Percentiles rank a stretch among this genome's conserved stretches.
These are phyloP conservation scores for Drosophila sproati DNA, from an alignment of 1,140 invertebrate species.

Conservation along the genomic window DNA sequence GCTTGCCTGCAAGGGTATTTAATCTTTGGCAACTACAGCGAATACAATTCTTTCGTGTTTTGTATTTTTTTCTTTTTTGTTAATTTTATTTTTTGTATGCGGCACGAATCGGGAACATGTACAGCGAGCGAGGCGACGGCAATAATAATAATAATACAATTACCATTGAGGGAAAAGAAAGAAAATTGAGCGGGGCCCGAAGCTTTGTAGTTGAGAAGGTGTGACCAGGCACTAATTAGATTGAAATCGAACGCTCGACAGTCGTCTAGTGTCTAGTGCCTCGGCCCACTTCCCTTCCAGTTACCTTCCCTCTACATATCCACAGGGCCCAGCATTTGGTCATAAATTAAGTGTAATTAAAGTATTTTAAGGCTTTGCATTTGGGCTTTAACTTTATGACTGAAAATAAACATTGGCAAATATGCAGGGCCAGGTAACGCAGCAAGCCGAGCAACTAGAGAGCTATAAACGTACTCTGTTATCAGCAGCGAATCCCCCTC, in stretches of 20 bases:
- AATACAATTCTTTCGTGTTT: not conserved
- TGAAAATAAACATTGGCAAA: constrained; percentile 70
- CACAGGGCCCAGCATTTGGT: constrained; percentile 24
- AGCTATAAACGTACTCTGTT: constrained; percentile 56
- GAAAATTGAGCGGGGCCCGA: constrained; percentile 26
- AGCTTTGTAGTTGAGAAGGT: constrained; percentile 37
- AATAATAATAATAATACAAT: constrained; percentile 49
- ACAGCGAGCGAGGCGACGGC: constrained; percentile 8
- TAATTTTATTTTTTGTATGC: not conserved
- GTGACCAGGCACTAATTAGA: constrained; percentile 58
- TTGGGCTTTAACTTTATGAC: constrained; percentile 62
- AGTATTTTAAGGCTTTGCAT: constrained; percentile 73
- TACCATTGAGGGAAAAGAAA: constrained; percentile 22
- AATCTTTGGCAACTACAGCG: not conserved
- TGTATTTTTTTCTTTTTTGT: not conserved
- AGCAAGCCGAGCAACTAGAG: not conserved
- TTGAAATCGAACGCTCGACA: constrained; percentile 30
- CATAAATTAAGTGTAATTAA: constrained; percentile 79
- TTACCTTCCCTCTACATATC: not conserved
- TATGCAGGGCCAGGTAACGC: constrained; percentile 35
- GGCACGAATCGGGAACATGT: constrained; percentile 27
- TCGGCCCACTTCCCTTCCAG: not conserved
- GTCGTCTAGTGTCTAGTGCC: constrained; percentile 1
- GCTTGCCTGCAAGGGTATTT: not conserved
- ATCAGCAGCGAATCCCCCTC: constrained; percentile 56